Evolutionary conservation across 2,888 invertebrate genomes (phyloP), one percentile per base, ranked within the genome.

Genomic region (Rhagophthalmus giganteus): DNA sequence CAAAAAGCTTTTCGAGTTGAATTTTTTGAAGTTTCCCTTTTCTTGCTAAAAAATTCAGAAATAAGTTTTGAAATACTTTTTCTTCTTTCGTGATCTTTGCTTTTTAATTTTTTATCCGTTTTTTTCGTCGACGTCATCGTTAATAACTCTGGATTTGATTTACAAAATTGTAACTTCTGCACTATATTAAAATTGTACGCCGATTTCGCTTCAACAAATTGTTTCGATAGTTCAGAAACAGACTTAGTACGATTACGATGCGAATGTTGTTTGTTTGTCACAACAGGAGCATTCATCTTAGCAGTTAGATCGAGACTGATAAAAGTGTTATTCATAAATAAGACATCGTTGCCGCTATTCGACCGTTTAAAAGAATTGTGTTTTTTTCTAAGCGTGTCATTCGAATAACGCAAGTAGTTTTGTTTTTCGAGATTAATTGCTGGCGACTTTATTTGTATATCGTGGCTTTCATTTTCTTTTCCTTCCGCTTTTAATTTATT

Each of bases 61-160:
- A 93, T 85, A 39, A 90, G 85, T 75, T 88, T 90, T 66, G 91
- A 90, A 40, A 92, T 85, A 73, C 90, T 90, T 66, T 86, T 89
- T 54, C 90, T 80, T 55, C 90, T 79, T 64, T 88, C 87, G 0
- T 83, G 79, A 68, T 85, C 85, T 65, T 85, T 85, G 13, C 62
- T 55, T 50, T 74, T 76, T 2, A 72, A 73, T 33, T 73, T 71
- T 51, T 76, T 77, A 8, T 63, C 64, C 13, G 62, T 66, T 8
- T 16, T 47, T 25, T 63, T 64, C 10, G 59, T 64, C 30, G 70
- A 64, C 10, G 59, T 64, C 30, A 70, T 69, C 15, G 71, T 57
- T 24, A 72, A 58, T 26, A 72, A 59, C 65, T 75, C 75, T 1
- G 75, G 73, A 62, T 76, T 75, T 1, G 76, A 75, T 55, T 72